These are phyloP conservation scores for Limnephilus rhombicus DNA, from an alignment of 2,888 invertebrate species.

Conservation along the genomic window DNA sequence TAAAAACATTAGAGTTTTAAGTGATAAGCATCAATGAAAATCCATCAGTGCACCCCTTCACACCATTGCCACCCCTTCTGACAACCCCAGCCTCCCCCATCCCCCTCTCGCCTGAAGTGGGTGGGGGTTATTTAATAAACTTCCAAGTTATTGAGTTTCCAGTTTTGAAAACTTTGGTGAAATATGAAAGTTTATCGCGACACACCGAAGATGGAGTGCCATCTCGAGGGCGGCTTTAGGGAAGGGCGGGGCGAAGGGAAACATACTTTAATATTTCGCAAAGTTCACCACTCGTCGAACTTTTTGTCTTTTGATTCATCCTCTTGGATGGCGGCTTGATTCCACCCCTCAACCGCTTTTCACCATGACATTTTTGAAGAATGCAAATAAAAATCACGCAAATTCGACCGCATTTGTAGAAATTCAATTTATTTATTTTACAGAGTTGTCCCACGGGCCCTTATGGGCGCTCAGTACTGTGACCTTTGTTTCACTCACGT, in stretches of 20 bases:
- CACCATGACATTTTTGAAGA: neutral
- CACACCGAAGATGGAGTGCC: constrained; percentile 38
- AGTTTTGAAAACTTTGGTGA: constrained; percentile 59
- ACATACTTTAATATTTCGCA: constrained; percentile 37
- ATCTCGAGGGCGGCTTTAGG: neutral
- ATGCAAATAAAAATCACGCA: neutral
- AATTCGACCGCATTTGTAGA: neutral
- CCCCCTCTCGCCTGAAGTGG: neutral
- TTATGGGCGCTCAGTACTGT: too few species aligned
- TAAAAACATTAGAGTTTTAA: neutral
- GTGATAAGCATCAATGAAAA: neutral
- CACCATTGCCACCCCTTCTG: neutral
- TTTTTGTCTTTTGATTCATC: constrained; percentile 22
- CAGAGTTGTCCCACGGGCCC: too few species aligned
- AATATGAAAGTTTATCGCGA: constrained; percentile 57
- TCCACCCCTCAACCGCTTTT: neutral
- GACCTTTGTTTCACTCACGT: too few species aligned
- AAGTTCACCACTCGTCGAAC: constrained; percentile 10
- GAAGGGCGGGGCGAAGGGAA: constrained; percentile 26
- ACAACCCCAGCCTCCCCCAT: neutral
- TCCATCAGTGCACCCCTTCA: neutral
- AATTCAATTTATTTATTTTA: neutral
- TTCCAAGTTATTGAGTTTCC: constrained; percentile 62
- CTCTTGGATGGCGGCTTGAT: neutral
- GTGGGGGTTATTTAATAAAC: constrained; percentile 61